Percentiles rank a stretch among this genome's conserved stretches.
Conservation (phyloP, 2,888 invertebrate species). For the Mesorhabditis belari region DNA sequence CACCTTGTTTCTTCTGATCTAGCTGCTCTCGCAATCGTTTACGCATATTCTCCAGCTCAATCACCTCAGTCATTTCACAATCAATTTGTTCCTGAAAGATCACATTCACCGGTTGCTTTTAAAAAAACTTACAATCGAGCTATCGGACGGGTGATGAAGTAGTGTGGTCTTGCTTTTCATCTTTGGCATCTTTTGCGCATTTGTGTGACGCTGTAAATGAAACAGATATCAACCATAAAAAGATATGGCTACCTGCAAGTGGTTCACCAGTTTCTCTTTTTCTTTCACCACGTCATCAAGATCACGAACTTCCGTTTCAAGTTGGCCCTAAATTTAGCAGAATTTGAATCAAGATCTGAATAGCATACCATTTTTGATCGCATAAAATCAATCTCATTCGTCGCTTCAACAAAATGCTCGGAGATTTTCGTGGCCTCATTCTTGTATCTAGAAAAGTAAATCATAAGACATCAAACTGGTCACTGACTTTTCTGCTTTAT, state of each 20-base stretch:
- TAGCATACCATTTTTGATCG: too few species aligned
- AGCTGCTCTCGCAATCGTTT: slow-evolving; percentile 7
- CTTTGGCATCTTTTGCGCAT: background rate
- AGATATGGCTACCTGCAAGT: slow-evolving; percentile 10
- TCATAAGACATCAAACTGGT: too few species aligned
- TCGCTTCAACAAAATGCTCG: too few species aligned
- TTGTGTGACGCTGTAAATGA: background rate
- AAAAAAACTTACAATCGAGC: background rate
- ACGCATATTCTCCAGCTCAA: slow-evolving; percentile 11
- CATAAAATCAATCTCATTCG: too few species aligned
- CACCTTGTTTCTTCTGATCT: slow-evolving; percentile 9
- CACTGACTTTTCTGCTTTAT: background rate
- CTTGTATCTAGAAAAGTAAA: too few species aligned
- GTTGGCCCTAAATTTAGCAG: too few species aligned
- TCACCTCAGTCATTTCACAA: too few species aligned
- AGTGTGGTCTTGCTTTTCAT: background rate
- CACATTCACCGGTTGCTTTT: background rate
- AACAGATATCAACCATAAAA: background rate
- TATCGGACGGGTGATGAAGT: background rate
- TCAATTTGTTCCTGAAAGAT: background rate
- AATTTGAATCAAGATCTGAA: too few species aligned
- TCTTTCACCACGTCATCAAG: slow-evolving; percentile 16
- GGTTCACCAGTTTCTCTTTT: slow-evolving; percentile 23
- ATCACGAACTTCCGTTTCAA: slow-evolving; percentile 16
- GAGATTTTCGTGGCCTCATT: too few species aligned